These are phyloP conservation scores for Podocnemis expansa DNA, from an alignment of 2,113 vertebrate genomes.

Conservation along the genomic window DNA sequence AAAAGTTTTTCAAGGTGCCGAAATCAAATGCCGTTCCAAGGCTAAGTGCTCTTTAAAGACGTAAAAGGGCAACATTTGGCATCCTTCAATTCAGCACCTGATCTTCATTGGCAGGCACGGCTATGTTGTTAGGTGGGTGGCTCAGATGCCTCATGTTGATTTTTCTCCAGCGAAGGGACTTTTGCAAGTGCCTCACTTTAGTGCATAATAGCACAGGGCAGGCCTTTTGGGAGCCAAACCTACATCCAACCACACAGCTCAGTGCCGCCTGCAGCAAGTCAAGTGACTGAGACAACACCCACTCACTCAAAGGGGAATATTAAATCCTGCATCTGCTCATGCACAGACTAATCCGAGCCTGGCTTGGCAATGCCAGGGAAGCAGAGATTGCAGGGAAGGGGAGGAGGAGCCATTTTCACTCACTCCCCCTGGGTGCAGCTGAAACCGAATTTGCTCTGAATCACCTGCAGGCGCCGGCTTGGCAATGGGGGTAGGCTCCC, in stretches of 20 bases:
- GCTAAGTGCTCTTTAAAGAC: too few relatives aligned
- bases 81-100: neutral
- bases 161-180: neutral
- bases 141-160: too few relatives aligned
- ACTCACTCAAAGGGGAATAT: neutral
- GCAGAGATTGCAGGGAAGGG: too few relatives aligned
- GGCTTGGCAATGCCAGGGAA: neutral
- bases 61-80: neutral
- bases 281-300: neutral
- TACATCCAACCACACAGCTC: neutral
- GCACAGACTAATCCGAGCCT: neutral
- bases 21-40: neutral
- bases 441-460: neutral
- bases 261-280: neutral
- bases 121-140: too few relatives aligned
- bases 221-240: neutral
- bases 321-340: neutral
- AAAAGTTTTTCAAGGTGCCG: neutral
- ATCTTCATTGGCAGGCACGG: neutral
- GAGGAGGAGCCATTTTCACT: neutral
- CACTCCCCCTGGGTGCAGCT: neutral
- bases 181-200: neutral
- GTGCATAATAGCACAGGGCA: neutral
- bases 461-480: conserved; percentile 17
- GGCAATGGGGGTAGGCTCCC: neutral